Percentiles rank a stretch among this genome's conserved stretches.
Evolutionary conservation across 2,797 vertebrate species (phyloP).

Genomic region (Helicolenus hilgendorfi): DNA sequence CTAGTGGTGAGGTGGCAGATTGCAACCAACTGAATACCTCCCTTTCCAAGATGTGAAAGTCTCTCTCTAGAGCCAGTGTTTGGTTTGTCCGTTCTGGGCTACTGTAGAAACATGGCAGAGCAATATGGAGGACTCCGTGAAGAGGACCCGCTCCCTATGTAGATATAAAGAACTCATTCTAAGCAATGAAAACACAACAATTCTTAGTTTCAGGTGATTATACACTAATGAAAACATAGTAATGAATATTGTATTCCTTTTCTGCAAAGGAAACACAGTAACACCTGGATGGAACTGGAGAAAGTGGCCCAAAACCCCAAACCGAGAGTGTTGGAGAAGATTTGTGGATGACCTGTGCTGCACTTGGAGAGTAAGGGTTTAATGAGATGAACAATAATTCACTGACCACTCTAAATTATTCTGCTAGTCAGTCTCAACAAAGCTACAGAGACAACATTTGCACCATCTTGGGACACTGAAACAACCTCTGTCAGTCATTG

Average conservation of each 20-base stretch:
- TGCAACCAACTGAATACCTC: not conserved
- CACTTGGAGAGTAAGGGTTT: not conserved
- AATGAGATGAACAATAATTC: not conserved
- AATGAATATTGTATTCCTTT: no score
- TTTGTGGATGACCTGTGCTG: not conserved
- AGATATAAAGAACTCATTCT: no score
- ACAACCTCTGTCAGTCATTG: not conserved
- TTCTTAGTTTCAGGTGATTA: no score
- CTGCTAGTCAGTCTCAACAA: not conserved
- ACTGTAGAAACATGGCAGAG: no score
- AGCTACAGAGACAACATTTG: not conserved
- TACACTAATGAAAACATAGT: no score
- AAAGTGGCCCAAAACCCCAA: not conserved
- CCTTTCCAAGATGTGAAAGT: rapidly evolving
- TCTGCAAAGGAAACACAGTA: not conserved
- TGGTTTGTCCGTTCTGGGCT: no score
- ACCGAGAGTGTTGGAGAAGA: not conserved
- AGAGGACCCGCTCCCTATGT: no score
- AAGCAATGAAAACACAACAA: no score
- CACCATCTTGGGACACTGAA: not conserved
- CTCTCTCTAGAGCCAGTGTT: no score
- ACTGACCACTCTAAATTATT: not conserved
- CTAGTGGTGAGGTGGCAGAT: not conserved
- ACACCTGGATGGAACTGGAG: not conserved
- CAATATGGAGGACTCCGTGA: no score